These are phyloP conservation scores for Philereme transversata DNA, from an alignment of 2,888 invertebrate genomes.

Conservation along the genomic window DNA sequence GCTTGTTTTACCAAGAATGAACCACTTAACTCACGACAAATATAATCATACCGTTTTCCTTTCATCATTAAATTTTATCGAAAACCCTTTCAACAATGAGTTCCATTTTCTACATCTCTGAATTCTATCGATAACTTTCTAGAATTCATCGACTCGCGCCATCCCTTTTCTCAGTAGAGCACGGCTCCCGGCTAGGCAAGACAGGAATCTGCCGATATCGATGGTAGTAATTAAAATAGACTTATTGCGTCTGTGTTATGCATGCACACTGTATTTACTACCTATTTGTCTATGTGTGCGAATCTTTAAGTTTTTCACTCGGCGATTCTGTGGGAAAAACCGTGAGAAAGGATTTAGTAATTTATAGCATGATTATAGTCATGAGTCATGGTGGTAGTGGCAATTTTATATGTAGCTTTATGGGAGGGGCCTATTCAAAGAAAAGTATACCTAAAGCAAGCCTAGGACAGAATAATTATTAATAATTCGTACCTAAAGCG, in stretches of 20 bases:
- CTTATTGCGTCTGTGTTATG: constrained; percentile 72
- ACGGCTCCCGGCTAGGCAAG: constrained; percentile 79
- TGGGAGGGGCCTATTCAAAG: not conserved
- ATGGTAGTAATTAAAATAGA: constrained; percentile 82
- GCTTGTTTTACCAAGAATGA: no score
- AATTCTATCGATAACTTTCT: constrained; percentile 39
- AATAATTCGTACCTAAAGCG: not conserved
- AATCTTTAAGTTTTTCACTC: constrained; percentile 31
- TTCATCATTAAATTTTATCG: constrained; percentile 8
- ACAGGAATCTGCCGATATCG: constrained; percentile 82
- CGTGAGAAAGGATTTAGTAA: constrained; percentile 35
- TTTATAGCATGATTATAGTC: constrained; percentile 16
- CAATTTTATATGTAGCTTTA: constrained; percentile 3
- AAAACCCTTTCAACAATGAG: constrained; percentile 32
- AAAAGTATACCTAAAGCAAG: not conserved
- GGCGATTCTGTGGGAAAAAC: constrained; percentile 29
- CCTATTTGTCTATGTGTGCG: constrained; percentile 19
- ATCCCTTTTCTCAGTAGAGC: constrained; percentile 65
- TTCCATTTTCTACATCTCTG: no score
- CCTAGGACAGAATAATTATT: no score
- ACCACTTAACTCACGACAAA: no score
- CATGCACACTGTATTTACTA: constrained; percentile 39
- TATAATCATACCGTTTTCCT: no score
- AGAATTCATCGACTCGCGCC: constrained; percentile 45
- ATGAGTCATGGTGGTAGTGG: constrained; percentile 8